Evolutionary conservation across 2,113 vertebrate species (phyloP).

Genomic region (Spilogale gracilis): DNA sequence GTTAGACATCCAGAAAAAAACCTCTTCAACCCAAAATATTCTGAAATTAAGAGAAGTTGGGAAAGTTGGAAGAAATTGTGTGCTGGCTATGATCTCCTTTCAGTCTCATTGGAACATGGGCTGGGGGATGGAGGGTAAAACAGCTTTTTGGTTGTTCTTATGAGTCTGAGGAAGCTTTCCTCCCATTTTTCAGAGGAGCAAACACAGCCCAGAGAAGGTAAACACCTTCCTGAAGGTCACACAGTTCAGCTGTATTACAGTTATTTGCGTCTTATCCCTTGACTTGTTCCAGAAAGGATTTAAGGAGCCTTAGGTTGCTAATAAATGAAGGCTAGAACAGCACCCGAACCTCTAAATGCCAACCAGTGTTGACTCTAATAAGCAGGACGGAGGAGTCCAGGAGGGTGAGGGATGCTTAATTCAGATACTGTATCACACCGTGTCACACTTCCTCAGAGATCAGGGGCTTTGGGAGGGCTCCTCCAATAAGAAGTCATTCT

Average conservation of each 20-base stretch:
- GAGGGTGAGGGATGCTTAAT: background rate
- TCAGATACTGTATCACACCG: rapidly evolving
- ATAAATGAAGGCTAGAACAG: constrained; percentile 63
- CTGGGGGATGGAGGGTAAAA: background rate
- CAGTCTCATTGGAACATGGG: background rate
- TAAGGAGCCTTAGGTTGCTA: constrained; percentile 69
- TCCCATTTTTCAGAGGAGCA: constrained; percentile 52
- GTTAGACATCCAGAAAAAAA: constrained; percentile 6
- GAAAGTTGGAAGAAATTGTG: background rate
- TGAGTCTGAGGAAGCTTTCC: background rate
- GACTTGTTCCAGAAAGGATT: constrained; percentile 73
- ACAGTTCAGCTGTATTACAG: constrained; percentile 30
- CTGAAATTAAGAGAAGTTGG: background rate
- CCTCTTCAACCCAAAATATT: background rate
- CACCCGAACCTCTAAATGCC: constrained; percentile 29
- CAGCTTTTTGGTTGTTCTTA: background rate
- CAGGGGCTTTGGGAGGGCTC: background rate
- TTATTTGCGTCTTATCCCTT: constrained; percentile 31
- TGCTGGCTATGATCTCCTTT: background rate
- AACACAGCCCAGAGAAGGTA: constrained; percentile 63
- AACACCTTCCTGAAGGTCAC: constrained; percentile 73
- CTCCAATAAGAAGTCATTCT: background rate
- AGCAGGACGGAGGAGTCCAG: background rate
- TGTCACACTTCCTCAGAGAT: background rate
- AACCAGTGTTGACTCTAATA: constrained; percentile 22